Conservation (phyloP, 1,140 invertebrate genomes). For the Drosophila nannoptera region DNA sequence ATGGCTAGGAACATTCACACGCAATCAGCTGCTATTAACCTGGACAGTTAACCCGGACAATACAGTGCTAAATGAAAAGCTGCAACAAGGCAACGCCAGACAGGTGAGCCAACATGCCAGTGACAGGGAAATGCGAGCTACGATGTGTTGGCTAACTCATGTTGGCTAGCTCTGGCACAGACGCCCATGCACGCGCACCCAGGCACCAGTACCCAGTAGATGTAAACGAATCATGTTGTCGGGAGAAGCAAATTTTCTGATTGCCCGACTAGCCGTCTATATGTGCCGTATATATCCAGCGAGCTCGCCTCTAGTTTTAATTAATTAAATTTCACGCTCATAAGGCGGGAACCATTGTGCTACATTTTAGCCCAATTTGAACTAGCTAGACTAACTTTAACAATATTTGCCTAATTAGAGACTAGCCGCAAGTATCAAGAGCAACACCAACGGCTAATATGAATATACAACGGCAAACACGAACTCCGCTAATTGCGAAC, state of each 20-base stretch:
- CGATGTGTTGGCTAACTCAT: constrained; percentile 1
- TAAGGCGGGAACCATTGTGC: constrained; percentile 69
- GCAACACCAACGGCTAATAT: constrained; percentile 26
- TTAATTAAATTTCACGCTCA: constrained; percentile 73
- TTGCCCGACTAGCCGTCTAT: constrained; percentile 20
- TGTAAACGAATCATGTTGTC: constrained; percentile 7
- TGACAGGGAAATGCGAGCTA: constrained; percentile 34
- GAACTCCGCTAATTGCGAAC: background rate
- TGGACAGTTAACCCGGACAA: constrained; percentile 42
- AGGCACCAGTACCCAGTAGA: constrained; percentile 1
- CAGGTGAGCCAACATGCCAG: constrained; percentile 18
- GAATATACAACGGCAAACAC: constrained; percentile 34
- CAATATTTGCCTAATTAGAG: constrained; percentile 47
- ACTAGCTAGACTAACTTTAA: constrained; percentile 35
- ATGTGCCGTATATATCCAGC: background rate
- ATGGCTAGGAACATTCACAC: constrained; percentile 4
- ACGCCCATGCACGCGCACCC: constrained; percentile 7
- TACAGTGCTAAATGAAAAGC: constrained; percentile 40
- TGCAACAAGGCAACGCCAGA: constrained; percentile 9
- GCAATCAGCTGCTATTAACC: constrained; percentile 40
- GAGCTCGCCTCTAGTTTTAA: constrained; percentile 61
- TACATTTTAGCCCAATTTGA: constrained; percentile 27
- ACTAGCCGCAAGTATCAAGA: background rate
- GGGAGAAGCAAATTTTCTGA: constrained; percentile 7
- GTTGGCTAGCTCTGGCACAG: background rate